Base-by-base conservation (phyloP, 2,888 invertebrate species). In the Hypomecis punctinalis region DNA sequence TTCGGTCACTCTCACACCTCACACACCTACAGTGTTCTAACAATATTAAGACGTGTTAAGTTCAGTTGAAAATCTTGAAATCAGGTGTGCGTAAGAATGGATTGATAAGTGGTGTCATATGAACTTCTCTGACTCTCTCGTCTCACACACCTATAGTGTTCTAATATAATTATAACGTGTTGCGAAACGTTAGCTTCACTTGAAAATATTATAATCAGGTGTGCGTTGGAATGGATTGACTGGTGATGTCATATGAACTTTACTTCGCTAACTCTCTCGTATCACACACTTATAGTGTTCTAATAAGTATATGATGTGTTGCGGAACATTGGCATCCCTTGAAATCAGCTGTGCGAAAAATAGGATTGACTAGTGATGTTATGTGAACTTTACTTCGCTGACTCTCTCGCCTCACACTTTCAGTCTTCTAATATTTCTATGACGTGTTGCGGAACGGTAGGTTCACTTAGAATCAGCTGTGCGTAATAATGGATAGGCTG, bases 71-170 rank as follows among this genome's bases (percentile, higher is more conserved):
- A 11, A 23, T 23, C 23, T 23, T 39, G 7, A 39, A 1, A 9
- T 39, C 9, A 39, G 9, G 6, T 39, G 39, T 39, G 6, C 6
- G 13, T 45, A 45, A 11, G 45, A 45, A 45, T 43, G n/a, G 11
- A 43, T 43, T 5, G 43, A 11, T 8, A 43, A n/a, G n/a, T n/a
- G n/a, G n/a, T n/a, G n/a, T n/a, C n/a, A n/a, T n/a, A n/a, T n/a
- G n/a, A n/a, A 10, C 10, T 6, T 37, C 37, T 37, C 37, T 6
- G 7, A 37, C 37, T 37, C 37, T 6, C 37, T 5, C 48, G 35
- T 49, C 36, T 47, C 33, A 47, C 11, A 49, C 49, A 49, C 37
- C 37, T 37, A n/a, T 11, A 49, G 49, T 49, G 36, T 49, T 49
- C 37, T 37, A 35, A n/a, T 37, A 4, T n/a, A n/a, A n/a, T n/a